Evolutionary conservation across 2,797 vertebrate species (phyloP), one percentile per base, ranked within the genome.

Genomic region (Eupleurogrammus muticus): DNA sequence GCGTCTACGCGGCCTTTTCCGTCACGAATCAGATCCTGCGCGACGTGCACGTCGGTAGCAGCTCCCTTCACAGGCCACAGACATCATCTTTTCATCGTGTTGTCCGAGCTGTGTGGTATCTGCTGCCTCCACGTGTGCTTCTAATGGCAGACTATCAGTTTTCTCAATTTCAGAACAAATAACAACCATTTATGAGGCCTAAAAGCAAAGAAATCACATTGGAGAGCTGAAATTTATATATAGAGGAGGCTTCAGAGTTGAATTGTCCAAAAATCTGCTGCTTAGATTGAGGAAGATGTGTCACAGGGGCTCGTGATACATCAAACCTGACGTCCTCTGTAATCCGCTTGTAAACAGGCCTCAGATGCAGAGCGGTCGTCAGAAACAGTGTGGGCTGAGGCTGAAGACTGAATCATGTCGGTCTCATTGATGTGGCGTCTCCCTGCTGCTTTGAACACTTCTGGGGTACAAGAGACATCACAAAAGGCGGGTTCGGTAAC

Each of bases 1-100:
- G 70, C 38, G 60, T 63, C 67, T 69, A 19, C 66, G 55, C 38
- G 61, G 58, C 58, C 69, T 73, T n/a, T 28, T 68, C 59, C 66
- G 52, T 77, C 65, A 44, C 42, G 67, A 73, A 74, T 73, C 62
- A 63, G 55, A 44, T 17, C 16, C 40, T 44, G 70, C 9, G 52
- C 65, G 73, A 68, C 76, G 67, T 77, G n/a, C 80, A 17, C 47
- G 28, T 61, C 66, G 44, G 56, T 32, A 32, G 67, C 52, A 49
- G 58, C 56, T 73, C 6, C 52, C 58, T 70, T 20, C 53, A 42
- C 21, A 50, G 46, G 55, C 21, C 57, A 5, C 42, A 61, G 48
- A 50, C 72, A 44, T 62, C 66, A 64, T 17, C 36, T 46, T n/a
- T 34, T 42, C 3, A n/a, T 48, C 35, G 32, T 35, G 1, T 19